Percentiles rank a stretch among this genome's conserved stretches.
phyloP scores from a whole-genome alignment of 2,113 vertebrate species.

The Rhegmatorhina hoffmannsi region DNA sequence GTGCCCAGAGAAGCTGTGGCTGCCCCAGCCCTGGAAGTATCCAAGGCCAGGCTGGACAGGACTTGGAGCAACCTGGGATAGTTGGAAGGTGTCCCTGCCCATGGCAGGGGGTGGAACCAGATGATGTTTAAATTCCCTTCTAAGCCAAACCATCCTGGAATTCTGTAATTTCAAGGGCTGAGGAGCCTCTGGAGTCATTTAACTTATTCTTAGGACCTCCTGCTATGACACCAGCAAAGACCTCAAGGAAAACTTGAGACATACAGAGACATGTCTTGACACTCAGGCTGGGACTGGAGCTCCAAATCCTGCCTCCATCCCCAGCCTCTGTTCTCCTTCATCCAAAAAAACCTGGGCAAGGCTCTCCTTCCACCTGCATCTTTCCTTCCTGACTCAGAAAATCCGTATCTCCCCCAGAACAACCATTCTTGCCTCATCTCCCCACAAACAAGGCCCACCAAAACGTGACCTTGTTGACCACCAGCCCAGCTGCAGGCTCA shows the following conservation, averaged over 20 bases:
- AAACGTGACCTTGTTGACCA: not conserved
- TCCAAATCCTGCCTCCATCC: not conserved
- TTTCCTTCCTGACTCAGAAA: constrained; percentile 13
- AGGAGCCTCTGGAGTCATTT: not conserved
- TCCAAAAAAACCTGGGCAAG: not conserved
- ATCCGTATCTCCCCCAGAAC: accelerated
- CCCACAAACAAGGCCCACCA: not conserved
- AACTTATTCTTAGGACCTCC: not conserved
- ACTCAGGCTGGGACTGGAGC: not conserved
- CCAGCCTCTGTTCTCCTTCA: not conserved
- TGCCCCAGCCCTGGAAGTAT: not conserved
- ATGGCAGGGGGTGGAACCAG: not conserved
- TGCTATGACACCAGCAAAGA: not conserved
- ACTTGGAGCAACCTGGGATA: not conserved
- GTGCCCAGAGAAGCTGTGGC: not conserved
- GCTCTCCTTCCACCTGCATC: not conserved
- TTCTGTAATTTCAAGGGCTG: not conserved
- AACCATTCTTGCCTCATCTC: not conserved
- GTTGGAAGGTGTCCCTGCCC: not conserved
- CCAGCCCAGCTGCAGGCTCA: not conserved
- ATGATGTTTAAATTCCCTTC: not conserved
- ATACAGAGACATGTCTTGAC: accelerated
- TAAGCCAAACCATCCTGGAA: not conserved
- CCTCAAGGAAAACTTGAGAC: not conserved
- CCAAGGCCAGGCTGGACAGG: accelerated